Conservation (phyloP, 2,113 vertebrate genomes). For the Eolophus roseicapilla region DNA sequence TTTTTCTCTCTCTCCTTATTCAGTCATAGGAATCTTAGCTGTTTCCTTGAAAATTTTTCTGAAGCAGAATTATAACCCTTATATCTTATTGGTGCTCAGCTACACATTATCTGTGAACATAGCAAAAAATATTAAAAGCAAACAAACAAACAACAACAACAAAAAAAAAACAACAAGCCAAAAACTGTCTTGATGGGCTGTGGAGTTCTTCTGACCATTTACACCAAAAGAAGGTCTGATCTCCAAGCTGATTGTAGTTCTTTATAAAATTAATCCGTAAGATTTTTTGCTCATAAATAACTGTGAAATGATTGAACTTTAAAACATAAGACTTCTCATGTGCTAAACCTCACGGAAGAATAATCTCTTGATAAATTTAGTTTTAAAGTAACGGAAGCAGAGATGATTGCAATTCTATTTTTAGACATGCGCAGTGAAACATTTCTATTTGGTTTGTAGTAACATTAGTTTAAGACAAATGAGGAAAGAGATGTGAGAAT, state of each 20-base stretch:
- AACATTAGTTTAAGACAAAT: neutral
- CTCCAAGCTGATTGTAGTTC: neutral
- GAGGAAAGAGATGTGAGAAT: neutral
- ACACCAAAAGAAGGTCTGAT: neutral
- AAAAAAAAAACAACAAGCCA: neutral
- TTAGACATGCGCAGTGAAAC: neutral
- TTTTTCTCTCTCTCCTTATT: neutral
- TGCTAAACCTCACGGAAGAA: constrained; percentile 52
- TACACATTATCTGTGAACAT: neutral
- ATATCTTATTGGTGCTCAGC: neutral
- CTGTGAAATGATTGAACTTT: constrained; percentile 54
- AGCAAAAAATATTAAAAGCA: neutral
- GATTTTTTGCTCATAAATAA: constrained; percentile 50
- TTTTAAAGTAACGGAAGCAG: constrained; percentile 47
- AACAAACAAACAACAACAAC: neutral
- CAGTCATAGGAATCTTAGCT: neutral
- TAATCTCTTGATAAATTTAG: constrained; percentile 58
- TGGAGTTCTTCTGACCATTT: neutral
- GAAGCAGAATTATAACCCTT: neutral
- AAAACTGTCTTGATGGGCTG: neutral
- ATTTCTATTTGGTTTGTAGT: neutral
- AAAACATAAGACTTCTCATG: constrained; percentile 30
- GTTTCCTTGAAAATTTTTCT: neutral
- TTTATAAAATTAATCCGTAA: constrained; percentile 26
- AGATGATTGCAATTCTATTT: constrained; percentile 58